phyloP scores from a whole-genome alignment of 1,140 invertebrate species.

The Metopolophium dirhodum region DNA sequence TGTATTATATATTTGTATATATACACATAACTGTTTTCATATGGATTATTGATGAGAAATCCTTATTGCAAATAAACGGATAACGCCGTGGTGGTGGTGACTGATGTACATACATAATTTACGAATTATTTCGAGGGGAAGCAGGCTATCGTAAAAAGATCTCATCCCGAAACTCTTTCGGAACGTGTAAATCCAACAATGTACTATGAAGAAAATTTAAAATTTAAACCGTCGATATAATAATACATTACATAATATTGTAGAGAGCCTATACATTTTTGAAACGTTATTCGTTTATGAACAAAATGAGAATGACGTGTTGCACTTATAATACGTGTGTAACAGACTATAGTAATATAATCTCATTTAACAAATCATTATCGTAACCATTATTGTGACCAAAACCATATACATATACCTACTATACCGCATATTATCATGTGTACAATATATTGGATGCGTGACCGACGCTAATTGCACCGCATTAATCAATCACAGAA shows the following conservation, averaged over 20 bases:
- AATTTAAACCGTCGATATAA: background rate
- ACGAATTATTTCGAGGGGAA: background rate
- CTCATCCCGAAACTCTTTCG: background rate
- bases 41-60: background rate
- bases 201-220: background rate
- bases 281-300: background rate
- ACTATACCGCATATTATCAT: no score
- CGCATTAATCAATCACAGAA: constrained; percentile 4
- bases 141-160: background rate
- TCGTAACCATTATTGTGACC: background rate
- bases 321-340: background rate
- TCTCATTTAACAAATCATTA: constrained; percentile 9
- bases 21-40: background rate
- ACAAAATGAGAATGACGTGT: background rate
- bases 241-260: no score
- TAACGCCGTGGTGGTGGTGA: background rate
- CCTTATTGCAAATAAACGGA: background rate
- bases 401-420: background rate
- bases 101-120: background rate
- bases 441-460: background rate
- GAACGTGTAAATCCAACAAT: background rate
- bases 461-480: constrained; percentile 8
- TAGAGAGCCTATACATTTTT: no score
- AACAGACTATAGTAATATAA: background rate
- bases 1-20: no score